Base-by-base conservation (phyloP, 2,797 vertebrate species). In the Sebastiscus tertius region DNA sequence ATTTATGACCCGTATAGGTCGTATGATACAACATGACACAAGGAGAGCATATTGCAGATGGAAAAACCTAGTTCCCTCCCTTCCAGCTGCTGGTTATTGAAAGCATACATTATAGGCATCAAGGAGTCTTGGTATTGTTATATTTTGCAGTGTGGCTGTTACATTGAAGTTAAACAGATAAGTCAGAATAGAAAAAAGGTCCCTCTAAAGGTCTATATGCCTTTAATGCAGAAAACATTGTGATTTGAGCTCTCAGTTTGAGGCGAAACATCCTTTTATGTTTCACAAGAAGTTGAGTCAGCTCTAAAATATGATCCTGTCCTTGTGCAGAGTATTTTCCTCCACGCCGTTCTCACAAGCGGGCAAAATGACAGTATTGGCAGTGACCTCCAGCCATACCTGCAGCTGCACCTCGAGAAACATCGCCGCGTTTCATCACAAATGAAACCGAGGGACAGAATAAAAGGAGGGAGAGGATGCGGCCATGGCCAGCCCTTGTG, bases 371-470 rank as follows among this genome's bases (percentile, higher is more conserved):
- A 68, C 71, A 61, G 55, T 18, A 60, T 78, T 73, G 72, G 54
- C 33, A 46, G 71, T 72, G 79, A 88, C 88, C 79, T 87, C 56
- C 61, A 87, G 80, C 42, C 39, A 78, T 42, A 80, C 76, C 67
- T 77, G 71, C 64, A 85, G 80, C 67, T 22, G 22, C 58, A 69
- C 65, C 71, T 69, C 4, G 0, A 73, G 55, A 70, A 34, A 71
- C 49, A 56, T 69, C 0, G 2, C 24, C 4, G 27, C 36, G 18
- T 46, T 46, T 46, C 42, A 46, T 46, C 42, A 67, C 18, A 68
- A 72, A 64, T 34, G 33, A 74, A 83, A 71, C 2, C 0, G 6
- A 46, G 39, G 65, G 31, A 56, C 1, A 6, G 36, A 62, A 36
- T 64, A 33, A 74, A 75, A 77, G 34, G 29, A 52, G 34, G 52